Evolutionary conservation across 2,888 invertebrate species (phyloP), one percentile per base, ranked within the genome.

Genomic region (Cybosia mesomella): DNA sequence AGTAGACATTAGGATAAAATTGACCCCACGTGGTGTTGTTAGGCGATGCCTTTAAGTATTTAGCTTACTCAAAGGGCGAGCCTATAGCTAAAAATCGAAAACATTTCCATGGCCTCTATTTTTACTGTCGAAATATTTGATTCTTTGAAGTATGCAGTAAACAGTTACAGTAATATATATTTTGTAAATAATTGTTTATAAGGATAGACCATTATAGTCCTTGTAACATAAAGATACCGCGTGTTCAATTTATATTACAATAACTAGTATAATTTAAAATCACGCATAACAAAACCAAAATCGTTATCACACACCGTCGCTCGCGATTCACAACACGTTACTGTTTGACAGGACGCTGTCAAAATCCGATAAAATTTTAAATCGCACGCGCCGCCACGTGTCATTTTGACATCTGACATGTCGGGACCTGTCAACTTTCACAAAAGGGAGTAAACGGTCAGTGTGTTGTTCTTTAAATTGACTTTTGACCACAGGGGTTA

Each of bases 361-460:
- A 91, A 89, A 90, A 80, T 86, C 82, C 79, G 91, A 91, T 90
- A 91, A 88, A 89, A 90, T 88, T 91, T 91, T 89, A 91, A 85
- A 89, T 79, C 86, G 89, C 93, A 92, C 93, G 90, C 89, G 91
- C 79, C 90, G 89, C 70, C 93, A 90, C 94, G 94, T 93, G 94
- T 66, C 89, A 78, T 71, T 83, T 87, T 89, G 91, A 89, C 88
- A 88, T 86, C 86, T 89, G 91, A 90, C 92, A 90, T 86, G 85
- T 83, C 87, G 86, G 86, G 83, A 84, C 79, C 86, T 89, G 92
- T 91, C 92, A 90, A 83, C 86, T 70, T 72, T 83, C 83, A 86
- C 84, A 85, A 85, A 82, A 83, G 84, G 84, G 82, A 80, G 81
- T 85, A 84, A 83, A 80, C 83, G 89, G 89, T 85, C 87, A 85